Percentiles rank a stretch among this genome's conserved stretches.
phyloP scores from a whole-genome alignment of 2,888 invertebrate genomes.

The Sarcophaga caerulescens region DNA sequence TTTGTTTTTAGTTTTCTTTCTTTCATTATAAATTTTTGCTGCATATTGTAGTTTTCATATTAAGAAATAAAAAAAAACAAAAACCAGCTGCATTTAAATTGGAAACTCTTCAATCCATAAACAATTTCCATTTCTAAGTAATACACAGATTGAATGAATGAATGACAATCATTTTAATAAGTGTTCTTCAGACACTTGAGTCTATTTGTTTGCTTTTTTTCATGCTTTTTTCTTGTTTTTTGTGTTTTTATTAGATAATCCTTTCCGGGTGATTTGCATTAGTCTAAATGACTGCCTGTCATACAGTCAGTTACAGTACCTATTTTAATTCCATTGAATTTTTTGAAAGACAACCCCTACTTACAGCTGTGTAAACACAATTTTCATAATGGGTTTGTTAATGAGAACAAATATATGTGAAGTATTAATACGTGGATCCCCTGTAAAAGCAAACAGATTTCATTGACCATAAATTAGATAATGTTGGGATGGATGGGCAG shows the following conservation, averaged over 20 bases:
- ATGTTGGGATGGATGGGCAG: too few species aligned
- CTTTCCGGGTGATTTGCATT: constrained; percentile 68
- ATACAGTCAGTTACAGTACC: constrained; percentile 4
- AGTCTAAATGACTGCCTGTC: constrained; percentile 16
- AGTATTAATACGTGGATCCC: too few species aligned
- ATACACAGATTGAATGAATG: constrained; percentile 43
- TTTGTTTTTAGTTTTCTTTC: too few species aligned
- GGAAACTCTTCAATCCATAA: constrained; percentile 55
- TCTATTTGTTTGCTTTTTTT: constrained; percentile 27
- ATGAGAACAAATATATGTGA: too few species aligned
- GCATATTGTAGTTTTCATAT: constrained; percentile 4
- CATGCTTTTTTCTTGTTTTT: background rate
- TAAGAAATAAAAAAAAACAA: background rate
- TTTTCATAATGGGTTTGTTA: too few species aligned
- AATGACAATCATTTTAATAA: constrained; percentile 56
- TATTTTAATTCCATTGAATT: background rate
- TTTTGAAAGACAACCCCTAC: too few species aligned
- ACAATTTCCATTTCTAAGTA: constrained; percentile 46
- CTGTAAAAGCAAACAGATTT: too few species aligned
- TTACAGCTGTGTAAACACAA: too few species aligned
- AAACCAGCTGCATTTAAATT: constrained; percentile 48
- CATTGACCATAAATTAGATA: too few species aligned
- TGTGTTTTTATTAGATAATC: constrained; percentile 62
- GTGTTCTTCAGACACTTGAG: constrained; percentile 64
- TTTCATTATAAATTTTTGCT: too few species aligned